phyloP scores from a whole-genome alignment of 64 coral and sea anemone genomes.

The Montipora cactus region DNA sequence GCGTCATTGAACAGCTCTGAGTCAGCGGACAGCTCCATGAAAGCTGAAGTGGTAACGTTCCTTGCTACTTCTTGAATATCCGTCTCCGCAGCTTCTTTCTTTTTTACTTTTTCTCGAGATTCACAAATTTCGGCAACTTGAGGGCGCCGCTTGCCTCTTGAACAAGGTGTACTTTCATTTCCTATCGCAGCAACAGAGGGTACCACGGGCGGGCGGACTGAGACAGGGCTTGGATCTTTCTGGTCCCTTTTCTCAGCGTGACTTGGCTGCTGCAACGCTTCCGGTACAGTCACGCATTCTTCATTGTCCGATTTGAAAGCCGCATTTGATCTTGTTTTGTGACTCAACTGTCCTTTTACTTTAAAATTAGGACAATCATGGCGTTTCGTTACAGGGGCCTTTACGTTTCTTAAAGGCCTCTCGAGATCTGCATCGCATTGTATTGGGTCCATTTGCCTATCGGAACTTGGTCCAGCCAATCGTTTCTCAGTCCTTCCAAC shows the following conservation, averaged over 20 bases:
- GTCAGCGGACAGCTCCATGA: neutral
- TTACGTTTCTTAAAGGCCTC: neutral
- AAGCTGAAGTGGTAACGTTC: neutral
- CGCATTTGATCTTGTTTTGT: neutral
- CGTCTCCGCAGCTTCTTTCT: neutral
- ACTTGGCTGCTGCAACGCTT: neutral
- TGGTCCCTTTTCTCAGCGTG: neutral
- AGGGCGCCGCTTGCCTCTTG: constrained; percentile 51
- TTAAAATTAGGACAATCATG: neutral
- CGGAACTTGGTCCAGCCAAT: neutral
- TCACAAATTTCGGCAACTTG: constrained; percentile 16
- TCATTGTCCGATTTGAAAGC: neutral
- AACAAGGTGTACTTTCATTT: neutral
- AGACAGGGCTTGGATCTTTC: neutral
- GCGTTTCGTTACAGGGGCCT: neutral
- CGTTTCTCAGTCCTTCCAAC: constrained; percentile 1
- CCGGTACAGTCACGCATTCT: neutral
- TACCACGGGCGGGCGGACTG: neutral
- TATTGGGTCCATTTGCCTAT: neutral
- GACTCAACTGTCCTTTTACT: neutral
- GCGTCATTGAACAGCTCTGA: constrained; percentile 8
- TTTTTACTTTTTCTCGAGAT: constrained; percentile 22
- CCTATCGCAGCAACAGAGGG: neutral
- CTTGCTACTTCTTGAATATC: neutral
- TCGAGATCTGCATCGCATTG: neutral